Evolutionary conservation across 2,888 invertebrate species (phyloP), one percentile per base, ranked within the genome.

Genomic region (Ophion obscuratus): DNA sequence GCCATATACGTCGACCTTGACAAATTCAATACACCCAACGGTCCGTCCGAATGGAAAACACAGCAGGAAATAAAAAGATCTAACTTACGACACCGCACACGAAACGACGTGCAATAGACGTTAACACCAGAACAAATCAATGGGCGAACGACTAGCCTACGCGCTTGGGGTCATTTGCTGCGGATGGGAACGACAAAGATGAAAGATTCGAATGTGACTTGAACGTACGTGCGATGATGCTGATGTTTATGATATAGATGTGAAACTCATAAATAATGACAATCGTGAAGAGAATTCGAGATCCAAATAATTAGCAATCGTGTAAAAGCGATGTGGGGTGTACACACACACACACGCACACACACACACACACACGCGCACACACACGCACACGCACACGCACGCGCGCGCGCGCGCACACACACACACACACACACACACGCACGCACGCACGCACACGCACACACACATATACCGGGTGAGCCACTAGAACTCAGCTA

Each of bases 241-340:
- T 53, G 61, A 27, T 67, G 70, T 70, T 47, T 62, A 31, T 70
- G 44, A 31, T 73, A 67, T 36, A 62, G 36, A 80, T 79, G 82
- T 14, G 62, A 73, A 76, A 88, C 88, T 88, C 87, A 85, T 92
- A 90, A 91, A 87, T 90, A 87, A 90, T 89, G 89, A 89, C 87
- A 87, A 89, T 91, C 92, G 88, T 93, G 93, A 93, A 93, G 53
- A 17, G 90, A 90, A 93, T 91, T 89, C 62, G 67, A 66, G 79
- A 80, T 90, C 88, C 89, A 90, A 92, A 92, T 90, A 92, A 92
- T 92, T 93, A 93, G 91, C 90, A 91, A 90, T 91, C 89, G 89
- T 89, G 90, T 90, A 86, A 88, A 91, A 84, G 77, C 73, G 77
- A 24, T 57, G 67, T 31, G 47, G 20, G 77, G 77, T 80, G 87